Percentiles rank a stretch among this genome's conserved stretches.
Conservation (phyloP, 2,797 vertebrate genomes). For the Myotis daubentonii region DNA sequence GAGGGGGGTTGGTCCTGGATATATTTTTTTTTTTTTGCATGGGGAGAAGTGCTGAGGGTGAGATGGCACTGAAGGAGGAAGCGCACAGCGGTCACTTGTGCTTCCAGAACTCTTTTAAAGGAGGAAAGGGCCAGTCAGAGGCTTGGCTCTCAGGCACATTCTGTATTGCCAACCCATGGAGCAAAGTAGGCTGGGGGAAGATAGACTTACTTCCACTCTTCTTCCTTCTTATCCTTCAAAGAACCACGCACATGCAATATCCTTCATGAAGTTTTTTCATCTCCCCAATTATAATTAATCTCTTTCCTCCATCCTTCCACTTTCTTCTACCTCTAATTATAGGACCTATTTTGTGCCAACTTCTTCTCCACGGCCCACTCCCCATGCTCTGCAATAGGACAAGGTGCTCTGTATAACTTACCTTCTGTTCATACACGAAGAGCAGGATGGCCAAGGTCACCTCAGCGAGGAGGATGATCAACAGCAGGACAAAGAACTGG, state of each 20-base stretch:
- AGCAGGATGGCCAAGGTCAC: conserved; percentile 81
- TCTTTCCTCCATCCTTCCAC: not conserved
- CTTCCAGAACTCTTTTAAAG: not conserved
- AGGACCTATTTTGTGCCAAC: not conserved
- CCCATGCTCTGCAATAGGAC: not conserved
- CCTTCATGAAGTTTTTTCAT: not conserved
- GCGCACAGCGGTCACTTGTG: not conserved
- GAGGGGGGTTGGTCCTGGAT: not conserved
- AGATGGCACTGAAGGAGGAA: not conserved
- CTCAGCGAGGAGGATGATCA: conserved; percentile 81
- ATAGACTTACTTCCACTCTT: not conserved
- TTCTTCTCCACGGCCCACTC: not conserved
- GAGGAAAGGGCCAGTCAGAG: not conserved
- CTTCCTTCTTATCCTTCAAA: not conserved
- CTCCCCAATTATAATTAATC: not conserved
- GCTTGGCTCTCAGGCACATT: not conserved
- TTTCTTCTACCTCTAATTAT: not conserved
- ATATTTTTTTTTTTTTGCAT: no score
- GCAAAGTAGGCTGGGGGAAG: not conserved
- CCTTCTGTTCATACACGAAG: conserved; percentile 80
- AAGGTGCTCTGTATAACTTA: conserved; percentile 53
- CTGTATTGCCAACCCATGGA: not conserved
- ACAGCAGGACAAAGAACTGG: conserved; percentile 81
- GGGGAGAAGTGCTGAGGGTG: not conserved
- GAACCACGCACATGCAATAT: not conserved